These are phyloP conservation scores for Fistularia commersonii DNA, from an alignment of 2,797 vertebrate genomes.

Conservation along the genomic window DNA sequence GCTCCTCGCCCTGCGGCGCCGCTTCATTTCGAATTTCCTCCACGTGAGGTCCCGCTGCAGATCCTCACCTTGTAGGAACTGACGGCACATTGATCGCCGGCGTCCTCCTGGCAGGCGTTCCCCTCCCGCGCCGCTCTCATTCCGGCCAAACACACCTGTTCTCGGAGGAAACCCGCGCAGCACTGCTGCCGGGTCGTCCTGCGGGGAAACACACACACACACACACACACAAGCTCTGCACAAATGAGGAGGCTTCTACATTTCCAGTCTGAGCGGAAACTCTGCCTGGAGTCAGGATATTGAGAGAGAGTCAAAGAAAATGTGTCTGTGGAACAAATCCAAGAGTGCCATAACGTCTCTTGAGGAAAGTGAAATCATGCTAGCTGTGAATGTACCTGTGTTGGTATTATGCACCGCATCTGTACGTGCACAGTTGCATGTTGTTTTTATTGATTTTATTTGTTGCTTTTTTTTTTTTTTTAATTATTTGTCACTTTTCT, in stretches of 20 bases:
- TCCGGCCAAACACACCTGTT: constrained; percentile 84
- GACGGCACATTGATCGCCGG: constrained; percentile 71
- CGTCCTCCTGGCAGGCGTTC: constrained; percentile 70
- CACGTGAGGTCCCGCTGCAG: constrained; percentile 27
- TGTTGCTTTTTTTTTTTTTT: no score
- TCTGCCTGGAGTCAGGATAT: not conserved
- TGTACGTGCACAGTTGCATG: no score
- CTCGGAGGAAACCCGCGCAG: constrained; percentile 79
- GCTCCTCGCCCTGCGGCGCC: constrained; percentile 1
- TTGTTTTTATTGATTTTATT: no score
- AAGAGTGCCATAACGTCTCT: no score
- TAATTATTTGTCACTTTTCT: no score
- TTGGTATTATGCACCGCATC: no score
- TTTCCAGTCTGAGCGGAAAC: constrained; percentile 13
- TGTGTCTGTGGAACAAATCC: not conserved
- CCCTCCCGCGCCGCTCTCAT: constrained; percentile 80
- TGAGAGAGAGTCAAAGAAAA: not conserved
- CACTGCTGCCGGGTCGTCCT: constrained; percentile 89
- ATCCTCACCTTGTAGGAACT: constrained; percentile 83
- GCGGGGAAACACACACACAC: constrained; percentile 38
- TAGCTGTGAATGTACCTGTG: no score
- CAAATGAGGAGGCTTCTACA: constrained; percentile 9
- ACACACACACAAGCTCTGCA: constrained; percentile 19
- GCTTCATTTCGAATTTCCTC: constrained; percentile 23
- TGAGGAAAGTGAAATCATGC: no score